A percentile compares a stretch with the other conserved stretches of the same genome.
These are phyloP conservation scores for Neomonachus schauinslandi DNA, from an alignment of 2,113 vertebrate species.

Conservation along the genomic window DNA sequence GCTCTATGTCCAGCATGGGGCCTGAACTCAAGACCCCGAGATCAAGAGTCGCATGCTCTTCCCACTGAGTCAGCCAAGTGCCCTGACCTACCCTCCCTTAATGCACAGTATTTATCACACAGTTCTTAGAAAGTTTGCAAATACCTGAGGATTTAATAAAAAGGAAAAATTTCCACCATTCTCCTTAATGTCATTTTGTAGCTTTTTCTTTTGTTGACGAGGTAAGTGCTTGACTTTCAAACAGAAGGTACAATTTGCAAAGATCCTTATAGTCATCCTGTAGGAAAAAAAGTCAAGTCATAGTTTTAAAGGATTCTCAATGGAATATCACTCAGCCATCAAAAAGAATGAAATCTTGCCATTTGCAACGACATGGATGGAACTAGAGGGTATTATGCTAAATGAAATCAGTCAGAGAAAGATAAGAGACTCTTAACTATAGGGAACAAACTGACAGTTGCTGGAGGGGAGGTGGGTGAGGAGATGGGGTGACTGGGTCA, in stretches of 20 bases:
- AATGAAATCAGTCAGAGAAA: background rate
- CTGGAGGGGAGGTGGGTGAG: background rate
- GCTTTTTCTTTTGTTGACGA: constrained; percentile 84
- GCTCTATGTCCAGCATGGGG: background rate
- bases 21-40: background rate
- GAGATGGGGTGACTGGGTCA: background rate
- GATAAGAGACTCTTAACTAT: background rate
- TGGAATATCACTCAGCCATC: background rate
- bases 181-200: constrained; percentile 85
- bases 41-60: background rate
- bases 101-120: background rate
- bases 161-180: constrained; percentile 87
- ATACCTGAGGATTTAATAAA: constrained; percentile 88
- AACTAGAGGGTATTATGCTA: background rate
- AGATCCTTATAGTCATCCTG: constrained; percentile 84
- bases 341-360: background rate
- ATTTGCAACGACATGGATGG: background rate
- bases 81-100: background rate
- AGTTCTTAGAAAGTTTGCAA: constrained; percentile 15
- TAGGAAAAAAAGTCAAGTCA: constrained; percentile 55
- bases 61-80: background rate
- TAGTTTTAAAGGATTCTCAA: background rate
- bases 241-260: constrained; percentile 86
- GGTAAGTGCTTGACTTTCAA: constrained; percentile 87
- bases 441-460: background rate